A percentile compares a stretch with the other conserved stretches of the same genome.
phyloP scores from a whole-genome alignment of 64 coral and sea anemone genomes.

The Cladopsammia gracilis region DNA sequence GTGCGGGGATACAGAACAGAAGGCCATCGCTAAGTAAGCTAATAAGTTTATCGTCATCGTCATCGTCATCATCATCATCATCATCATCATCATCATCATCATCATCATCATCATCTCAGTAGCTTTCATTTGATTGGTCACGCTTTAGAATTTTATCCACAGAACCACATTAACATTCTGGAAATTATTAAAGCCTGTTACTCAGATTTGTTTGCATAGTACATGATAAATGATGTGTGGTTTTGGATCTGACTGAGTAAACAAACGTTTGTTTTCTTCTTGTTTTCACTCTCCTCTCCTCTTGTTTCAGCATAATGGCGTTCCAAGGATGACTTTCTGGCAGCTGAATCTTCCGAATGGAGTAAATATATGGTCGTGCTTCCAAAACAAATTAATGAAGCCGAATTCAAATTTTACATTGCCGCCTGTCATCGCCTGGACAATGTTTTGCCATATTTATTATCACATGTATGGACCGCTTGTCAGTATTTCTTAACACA shows the following conservation, averaged over 20 bases:
- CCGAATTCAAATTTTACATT: background rate
- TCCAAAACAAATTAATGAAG: background rate
- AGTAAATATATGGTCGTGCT: background rate
- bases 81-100: too few species aligned
- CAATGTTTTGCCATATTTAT: background rate
- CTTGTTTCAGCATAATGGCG: conserved; percentile 14
- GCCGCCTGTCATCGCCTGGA: background rate
- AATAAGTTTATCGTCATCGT: too few species aligned
- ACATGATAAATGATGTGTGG: background rate
- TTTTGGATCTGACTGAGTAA: background rate
- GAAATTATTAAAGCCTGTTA: too few species aligned
- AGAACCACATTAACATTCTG: too few species aligned
- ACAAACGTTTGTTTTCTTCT: background rate
- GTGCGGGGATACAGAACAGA: conserved; percentile 52
- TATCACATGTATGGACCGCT: background rate
- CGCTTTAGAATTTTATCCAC: too few species aligned
- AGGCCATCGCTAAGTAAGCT: conserved; percentile 59
- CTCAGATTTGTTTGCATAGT: too few species aligned
- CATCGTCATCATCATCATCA: too few species aligned
- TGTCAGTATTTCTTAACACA: background rate
- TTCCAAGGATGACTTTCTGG: conserved; percentile 3
- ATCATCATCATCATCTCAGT: too few species aligned
- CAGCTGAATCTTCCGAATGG: background rate
- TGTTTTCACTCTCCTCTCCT: background rate
- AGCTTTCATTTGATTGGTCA: too few species aligned